These are phyloP conservation scores for Geotrupes spiniger DNA, from an alignment of 2,888 invertebrate species.

Conservation along the genomic window DNA sequence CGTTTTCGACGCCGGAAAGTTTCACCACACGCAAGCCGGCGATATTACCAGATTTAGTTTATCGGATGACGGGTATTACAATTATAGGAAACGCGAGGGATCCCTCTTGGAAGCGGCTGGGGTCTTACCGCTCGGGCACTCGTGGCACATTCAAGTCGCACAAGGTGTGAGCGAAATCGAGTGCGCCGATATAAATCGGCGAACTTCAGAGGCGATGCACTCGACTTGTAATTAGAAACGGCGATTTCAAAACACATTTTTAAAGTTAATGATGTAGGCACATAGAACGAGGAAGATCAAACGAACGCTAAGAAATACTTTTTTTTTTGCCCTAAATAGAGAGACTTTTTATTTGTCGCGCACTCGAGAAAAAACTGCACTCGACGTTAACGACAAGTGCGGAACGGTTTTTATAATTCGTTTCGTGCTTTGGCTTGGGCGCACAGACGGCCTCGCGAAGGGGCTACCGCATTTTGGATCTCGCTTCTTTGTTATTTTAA, in stretches of 20 bases:
- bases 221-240: slow-evolving; percentile 41
- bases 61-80: slow-evolving; percentile 23
- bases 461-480: too few relatives aligned
- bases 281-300: slow-evolving; percentile 43
- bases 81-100: slow-evolving; percentile 14
- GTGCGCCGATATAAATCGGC: slow-evolving; percentile 35
- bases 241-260: slow-evolving; percentile 29
- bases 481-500: too few relatives aligned
- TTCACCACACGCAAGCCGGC: slow-evolving; percentile 8
- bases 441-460: too few relatives aligned
- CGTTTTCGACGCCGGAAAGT: slow-evolving; percentile 16
- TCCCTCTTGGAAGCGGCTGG: neutral
- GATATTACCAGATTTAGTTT: slow-evolving; percentile 22
- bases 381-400: slow-evolving; percentile 7
- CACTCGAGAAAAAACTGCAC: neutral
- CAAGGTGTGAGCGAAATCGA: slow-evolving; percentile 17
- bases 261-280: slow-evolving; percentile 43
- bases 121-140: neutral
- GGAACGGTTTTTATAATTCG: neutral
- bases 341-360: slow-evolving; percentile 3
- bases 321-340: neutral
- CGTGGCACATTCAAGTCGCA: slow-evolving; percentile 8
- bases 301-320: slow-evolving; percentile 32
- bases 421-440: too few relatives aligned
- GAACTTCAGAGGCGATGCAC: slow-evolving; percentile 34